Conservation (phyloP, 2,113 vertebrate species). For the Plotosus lineatus region DNA sequence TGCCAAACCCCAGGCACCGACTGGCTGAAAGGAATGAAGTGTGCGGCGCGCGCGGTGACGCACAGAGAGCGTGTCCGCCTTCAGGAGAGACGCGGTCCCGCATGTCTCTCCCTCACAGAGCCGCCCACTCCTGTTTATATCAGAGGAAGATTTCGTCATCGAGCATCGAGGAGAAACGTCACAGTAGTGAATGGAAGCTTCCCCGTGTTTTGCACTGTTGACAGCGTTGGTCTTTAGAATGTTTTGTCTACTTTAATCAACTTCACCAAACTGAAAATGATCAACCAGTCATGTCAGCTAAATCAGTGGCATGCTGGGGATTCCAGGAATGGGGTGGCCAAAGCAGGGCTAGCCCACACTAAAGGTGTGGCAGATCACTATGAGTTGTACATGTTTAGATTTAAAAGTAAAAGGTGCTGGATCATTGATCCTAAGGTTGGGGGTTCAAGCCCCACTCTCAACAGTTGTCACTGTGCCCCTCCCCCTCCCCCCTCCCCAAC, state of each 20-base stretch:
- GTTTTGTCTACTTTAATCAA: background rate
- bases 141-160: conserved; percentile 79
- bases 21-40: conserved; percentile 17
- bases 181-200: conserved; percentile 65
- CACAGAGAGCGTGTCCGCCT: conserved; percentile 31
- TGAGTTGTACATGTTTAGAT: background rate
- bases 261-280: too few relatives aligned
- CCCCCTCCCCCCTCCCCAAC: too few relatives aligned
- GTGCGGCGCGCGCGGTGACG: conserved; percentile 20
- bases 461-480: too few relatives aligned
- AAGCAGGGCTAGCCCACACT: background rate
- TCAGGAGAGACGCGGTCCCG: conserved; percentile 29
- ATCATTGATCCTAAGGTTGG: too few relatives aligned
- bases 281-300: too few relatives aligned
- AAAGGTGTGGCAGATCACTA: background rate
- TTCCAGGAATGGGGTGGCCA: background rate
- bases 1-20: conserved; percentile 49
- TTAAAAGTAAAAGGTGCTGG: too few relatives aligned
- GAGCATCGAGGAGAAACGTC: conserved; percentile 75
- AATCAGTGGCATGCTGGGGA: background rate
- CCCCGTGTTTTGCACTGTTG: too few relatives aligned
- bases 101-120: conserved; percentile 39
- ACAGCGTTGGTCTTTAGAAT: too few relatives aligned
- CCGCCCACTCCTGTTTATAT: conserved; percentile 74
- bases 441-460: too few relatives aligned